Percentiles rank a stretch among this genome's conserved stretches.
Conservation (phyloP, 2,888 invertebrate genomes). For the Sepioteuthis lessoniana region DNA sequence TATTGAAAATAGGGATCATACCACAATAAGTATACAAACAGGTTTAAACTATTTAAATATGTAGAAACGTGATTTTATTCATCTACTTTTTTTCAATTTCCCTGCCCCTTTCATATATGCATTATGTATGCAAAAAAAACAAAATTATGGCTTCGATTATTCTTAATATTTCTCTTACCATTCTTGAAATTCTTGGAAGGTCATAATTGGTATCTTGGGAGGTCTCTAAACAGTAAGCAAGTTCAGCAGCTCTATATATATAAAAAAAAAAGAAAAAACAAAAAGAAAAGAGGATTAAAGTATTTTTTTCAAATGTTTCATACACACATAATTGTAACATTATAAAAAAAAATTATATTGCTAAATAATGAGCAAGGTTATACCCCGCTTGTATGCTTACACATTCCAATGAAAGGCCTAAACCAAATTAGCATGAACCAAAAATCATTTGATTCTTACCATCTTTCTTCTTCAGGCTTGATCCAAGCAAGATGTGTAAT, state of each 20-base stretch:
- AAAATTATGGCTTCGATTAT: not conserved
- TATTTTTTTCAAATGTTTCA: not conserved
- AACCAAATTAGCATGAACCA: no score
- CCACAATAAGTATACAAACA: no score
- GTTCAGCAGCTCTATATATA: slow-evolving; percentile 35
- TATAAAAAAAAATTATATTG: no score
- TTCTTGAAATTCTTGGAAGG: not conserved
- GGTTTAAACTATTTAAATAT: no score
- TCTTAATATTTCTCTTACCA: not conserved
- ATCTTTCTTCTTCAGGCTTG: no score
- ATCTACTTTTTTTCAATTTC: not conserved
- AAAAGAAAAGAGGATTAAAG: not conserved
- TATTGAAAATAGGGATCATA: no score
- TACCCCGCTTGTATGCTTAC: no score
- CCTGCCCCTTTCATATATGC: not conserved
- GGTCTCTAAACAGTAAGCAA: slow-evolving; percentile 39
- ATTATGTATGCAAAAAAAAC: not conserved
- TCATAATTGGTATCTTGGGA: not conserved
- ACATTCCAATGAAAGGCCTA: no score
- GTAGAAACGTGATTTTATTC: not conserved
- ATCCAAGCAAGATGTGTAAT: no score
- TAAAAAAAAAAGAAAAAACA: not conserved
- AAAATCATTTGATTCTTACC: no score
- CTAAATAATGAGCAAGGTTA: no score
- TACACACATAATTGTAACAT: not conserved